Percentiles rank a stretch among this genome's conserved stretches.
Conservation (phyloP, 2,888 invertebrate species). For the Arrhopalites spinosus region DNA sequence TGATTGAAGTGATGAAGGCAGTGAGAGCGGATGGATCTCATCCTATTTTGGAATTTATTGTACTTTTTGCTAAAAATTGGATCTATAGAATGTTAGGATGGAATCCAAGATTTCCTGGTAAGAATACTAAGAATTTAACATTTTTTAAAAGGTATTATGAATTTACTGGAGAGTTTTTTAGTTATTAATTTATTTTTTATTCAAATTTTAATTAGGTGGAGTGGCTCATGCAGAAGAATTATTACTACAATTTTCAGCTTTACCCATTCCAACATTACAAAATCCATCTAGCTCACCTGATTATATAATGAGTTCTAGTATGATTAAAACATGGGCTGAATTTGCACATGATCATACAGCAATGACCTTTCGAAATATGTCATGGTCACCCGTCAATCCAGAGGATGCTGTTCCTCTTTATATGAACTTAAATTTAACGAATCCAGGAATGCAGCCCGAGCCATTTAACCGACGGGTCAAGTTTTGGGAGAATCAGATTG, state of each 20-base stretch:
- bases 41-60: not conserved
- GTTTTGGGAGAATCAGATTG: conserved; percentile 45
- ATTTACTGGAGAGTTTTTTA: too few relatives aligned
- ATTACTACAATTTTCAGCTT: not conserved
- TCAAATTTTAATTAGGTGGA: too few relatives aligned
- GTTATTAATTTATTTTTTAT: too few relatives aligned
- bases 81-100: not conserved
- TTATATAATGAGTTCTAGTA: conserved; percentile 40
- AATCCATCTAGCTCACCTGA: conserved; percentile 17
- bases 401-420: conserved; percentile 35
- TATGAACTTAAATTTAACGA: conserved; percentile 42
- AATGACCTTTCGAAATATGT: conserved; percentile 38
- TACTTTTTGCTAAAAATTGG: not conserved
- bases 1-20: not conserved
- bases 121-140: too few relatives aligned
- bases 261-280: not conserved
- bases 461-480: conserved; percentile 45
- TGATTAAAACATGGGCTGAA: conserved; percentile 42
- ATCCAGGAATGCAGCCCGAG: conserved; percentile 46
- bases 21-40: not conserved
- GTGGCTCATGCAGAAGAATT: conserved; percentile 6
- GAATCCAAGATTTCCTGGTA: conserved; percentile 4
- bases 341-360: conserved; percentile 40
- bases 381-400: conserved; percentile 42
- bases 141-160: too few relatives aligned